Base-by-base conservation (phyloP, 2,888 invertebrate genomes). In the Brachynemurus nebulosus region DNA sequence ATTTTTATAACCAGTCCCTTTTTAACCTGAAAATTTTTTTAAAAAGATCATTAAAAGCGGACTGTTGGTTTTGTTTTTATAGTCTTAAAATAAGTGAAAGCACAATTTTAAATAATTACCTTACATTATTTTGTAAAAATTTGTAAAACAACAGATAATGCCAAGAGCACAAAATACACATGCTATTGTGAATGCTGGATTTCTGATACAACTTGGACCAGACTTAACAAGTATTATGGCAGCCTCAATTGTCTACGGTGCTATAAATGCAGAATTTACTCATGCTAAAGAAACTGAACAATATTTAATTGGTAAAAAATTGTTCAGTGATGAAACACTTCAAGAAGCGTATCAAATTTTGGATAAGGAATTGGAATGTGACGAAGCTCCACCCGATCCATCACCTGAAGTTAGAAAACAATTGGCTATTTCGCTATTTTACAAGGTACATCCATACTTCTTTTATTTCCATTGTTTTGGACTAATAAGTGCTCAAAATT, bases 401-500 rank as follows among this genome's bases (percentile, higher is more conserved):
- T 71, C 76, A 0, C 76, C 81, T 0, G 66, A 65, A 27, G 88
- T 80, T 55, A 71, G 86, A 21, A 79, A 76, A 54, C 68, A 69
- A 9, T 64, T 91, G 7, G 82, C 88, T 0, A 67, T 80, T 45
- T 72, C 79, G 4, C 64, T 91, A n/a, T 79, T 90, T 56, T 91
- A 88, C 60, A 90, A 88, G 37, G 17, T 37, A 37, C n/a, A 7
- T 7, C 4, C n/a, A n/a, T n/a, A n/a, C n/a, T n/a, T n/a, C n/a
- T n/a, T n/a, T n/a, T n/a, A n/a, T n/a, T n/a, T n/a, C n/a, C n/a
- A n/a, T n/a, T n/a, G n/a, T n/a, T n/a, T n/a, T n/a, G n/a, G n/a
- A n/a, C n/a, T n/a, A n/a, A 14, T 35, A 2, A 36, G 17, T 17
- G 7, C 16, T 37, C 2, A 14, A 2, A 19, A 2, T 12, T 30